These are phyloP conservation scores for Sthenelais limicola DNA, from an alignment of 2,888 invertebrate genomes.

Conservation along the genomic window DNA sequence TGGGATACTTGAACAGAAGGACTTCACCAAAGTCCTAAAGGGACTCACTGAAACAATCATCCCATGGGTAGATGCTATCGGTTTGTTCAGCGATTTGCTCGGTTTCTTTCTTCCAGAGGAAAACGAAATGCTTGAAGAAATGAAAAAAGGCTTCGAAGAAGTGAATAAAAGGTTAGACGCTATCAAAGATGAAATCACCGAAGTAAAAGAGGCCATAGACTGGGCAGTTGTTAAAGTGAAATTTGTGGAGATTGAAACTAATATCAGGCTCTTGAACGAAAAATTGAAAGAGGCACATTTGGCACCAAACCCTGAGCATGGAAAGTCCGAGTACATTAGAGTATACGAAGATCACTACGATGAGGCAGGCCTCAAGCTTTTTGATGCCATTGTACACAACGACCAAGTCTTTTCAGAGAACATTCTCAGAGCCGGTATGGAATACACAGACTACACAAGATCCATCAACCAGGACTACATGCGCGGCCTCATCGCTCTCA, in stretches of 20 bases:
- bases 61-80: constrained; percentile 25
- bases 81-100: constrained; percentile 2
- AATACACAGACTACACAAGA: constrained; percentile 10
- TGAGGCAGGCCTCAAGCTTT: constrained; percentile 5
- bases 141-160: constrained; percentile 20
- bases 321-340: constrained; percentile 17
- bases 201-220: constrained; percentile 19
- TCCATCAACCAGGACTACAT: not conserved
- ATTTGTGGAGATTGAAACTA: not conserved
- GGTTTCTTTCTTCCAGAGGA: constrained; percentile 25
- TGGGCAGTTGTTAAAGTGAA: constrained; percentile 32
- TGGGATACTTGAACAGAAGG: not conserved
- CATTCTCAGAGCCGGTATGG: constrained; percentile 16
- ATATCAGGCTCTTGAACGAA: constrained; percentile 11
- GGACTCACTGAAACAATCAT: not conserved
- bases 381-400: constrained; percentile 14
- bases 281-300: constrained; percentile 19
- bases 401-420: constrained; percentile 25
- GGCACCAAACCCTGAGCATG: constrained; percentile 11
- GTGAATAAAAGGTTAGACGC: constrained; percentile 15
- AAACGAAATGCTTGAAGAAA: not conserved
- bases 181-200: constrained; percentile 9
- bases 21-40: not conserved
- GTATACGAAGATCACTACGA: constrained; percentile 13
- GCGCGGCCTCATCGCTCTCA: not conserved